These are phyloP conservation scores for Suricata suricatta DNA, from an alignment of 2,113 vertebrate genomes.

Conservation along the genomic window DNA sequence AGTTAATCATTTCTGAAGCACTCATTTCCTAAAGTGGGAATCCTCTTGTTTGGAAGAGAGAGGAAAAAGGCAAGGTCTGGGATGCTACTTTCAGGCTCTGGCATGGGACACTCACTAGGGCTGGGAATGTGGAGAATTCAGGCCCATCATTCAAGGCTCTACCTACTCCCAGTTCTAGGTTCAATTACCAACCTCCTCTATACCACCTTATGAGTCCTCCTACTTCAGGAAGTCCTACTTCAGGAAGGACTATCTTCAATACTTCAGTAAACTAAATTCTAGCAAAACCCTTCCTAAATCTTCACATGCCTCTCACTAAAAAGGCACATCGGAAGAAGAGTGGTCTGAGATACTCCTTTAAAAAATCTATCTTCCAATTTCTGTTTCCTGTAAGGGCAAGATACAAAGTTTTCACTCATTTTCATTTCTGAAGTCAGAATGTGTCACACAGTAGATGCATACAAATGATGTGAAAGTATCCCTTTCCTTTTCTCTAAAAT, in stretches of 20 bases:
- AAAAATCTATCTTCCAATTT: not conserved
- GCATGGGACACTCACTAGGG: not conserved
- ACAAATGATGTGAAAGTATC: not conserved
- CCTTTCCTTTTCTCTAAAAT: not conserved
- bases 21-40: not conserved
- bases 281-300: not conserved
- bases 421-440: not conserved
- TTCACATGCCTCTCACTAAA: not conserved
- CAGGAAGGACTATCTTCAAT: not conserved
- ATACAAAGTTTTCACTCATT: not conserved
- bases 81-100: not conserved
- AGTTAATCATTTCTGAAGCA: not conserved
- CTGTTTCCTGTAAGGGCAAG: not conserved
- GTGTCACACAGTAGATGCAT: not conserved
- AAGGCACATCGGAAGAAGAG: not conserved
- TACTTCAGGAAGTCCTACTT: not conserved
- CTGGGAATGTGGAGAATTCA: not conserved
- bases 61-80: not conserved
- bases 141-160: not conserved
- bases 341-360: not conserved
- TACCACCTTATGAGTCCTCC: not conserved
- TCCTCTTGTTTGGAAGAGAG: not conserved
- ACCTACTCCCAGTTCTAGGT: not conserved
- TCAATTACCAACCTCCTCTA: not conserved
- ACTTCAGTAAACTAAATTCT: not conserved